phyloP scores from a whole-genome alignment of 2,888 invertebrate species.

The Cerastis leucographa region DNA sequence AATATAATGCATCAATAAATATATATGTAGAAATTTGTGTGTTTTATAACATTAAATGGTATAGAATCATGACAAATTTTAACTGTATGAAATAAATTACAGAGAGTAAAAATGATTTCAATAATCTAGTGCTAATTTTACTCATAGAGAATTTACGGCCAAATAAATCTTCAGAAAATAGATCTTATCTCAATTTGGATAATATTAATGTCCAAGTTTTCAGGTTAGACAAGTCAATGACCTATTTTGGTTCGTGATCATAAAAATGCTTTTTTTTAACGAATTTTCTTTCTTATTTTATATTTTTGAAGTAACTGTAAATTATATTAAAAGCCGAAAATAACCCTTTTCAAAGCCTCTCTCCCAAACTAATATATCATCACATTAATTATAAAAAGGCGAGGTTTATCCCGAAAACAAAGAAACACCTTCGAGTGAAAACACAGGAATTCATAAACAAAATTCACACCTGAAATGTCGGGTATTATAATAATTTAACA shows the following conservation, averaged over 20 bases:
- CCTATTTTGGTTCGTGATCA: background rate
- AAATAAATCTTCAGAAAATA: background rate
- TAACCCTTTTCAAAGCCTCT: slow-evolving; percentile 30
- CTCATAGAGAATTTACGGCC: background rate
- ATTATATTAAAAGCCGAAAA: slow-evolving; percentile 26
- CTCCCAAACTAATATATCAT: slow-evolving; percentile 27
- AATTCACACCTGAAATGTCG: slow-evolving; percentile 79
- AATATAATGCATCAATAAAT: too few species aligned
- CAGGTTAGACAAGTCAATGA: background rate
- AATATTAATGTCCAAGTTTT: background rate
- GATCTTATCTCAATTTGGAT: background rate
- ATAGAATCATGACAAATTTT: too few species aligned
- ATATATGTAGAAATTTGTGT: too few species aligned
- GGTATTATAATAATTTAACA: slow-evolving; percentile 76
- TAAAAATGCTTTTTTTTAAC: background rate
- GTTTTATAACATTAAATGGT: too few species aligned
- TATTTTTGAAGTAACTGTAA: slow-evolving; percentile 12
- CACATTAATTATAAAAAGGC: slow-evolving; percentile 46
- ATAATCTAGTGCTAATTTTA: too few species aligned
- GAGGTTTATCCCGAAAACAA: slow-evolving; percentile 36
- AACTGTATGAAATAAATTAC: too few species aligned
- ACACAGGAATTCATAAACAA: slow-evolving; percentile 73
- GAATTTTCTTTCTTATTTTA: background rate
- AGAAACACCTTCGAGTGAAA: slow-evolving; percentile 49
- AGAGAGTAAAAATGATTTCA: too few species aligned